Evolutionary conservation across 2,888 invertebrate genomes (phyloP), one percentile per base, ranked within the genome.

Genomic region (Caenorhabditis sp.): DNA sequence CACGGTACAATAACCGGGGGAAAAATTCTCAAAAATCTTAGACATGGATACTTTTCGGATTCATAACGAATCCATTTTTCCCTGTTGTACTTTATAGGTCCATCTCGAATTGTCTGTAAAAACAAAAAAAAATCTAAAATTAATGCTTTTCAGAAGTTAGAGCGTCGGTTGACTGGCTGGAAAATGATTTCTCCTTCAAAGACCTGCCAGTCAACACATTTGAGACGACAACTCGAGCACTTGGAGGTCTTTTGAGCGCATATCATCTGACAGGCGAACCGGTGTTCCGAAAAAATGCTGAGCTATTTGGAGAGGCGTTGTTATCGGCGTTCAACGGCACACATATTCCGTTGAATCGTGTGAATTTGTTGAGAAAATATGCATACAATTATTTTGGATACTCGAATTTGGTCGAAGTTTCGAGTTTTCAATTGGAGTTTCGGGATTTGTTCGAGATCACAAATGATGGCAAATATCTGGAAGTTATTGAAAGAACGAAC

Each of bases 371-470:
- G 19, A 60, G 24, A 4, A 57, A 53, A 23, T 23, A 57, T 1
- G 63, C 60, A 1, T 70, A 55, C 67, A 81, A 77, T 53, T 92
- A 91, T 27, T 0, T 95, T 95, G 87, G 93, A 95, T 0, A 97
- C 97, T 88, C 95, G 95, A 87, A 94, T 95, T 67, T 95, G 97
- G 95, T 97, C 3, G 99, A 99, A 90, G 95, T 97, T 1, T 93
- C 95, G 1, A 96, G 97, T 0, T 92, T 99, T 63, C 97, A 99
- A 88, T 89, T 99, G 64, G 99, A 99, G 90, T 97, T 99, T 88
- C 91, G 95, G 62, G 96, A 97, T 89, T 91, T 99, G 3, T 93
- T 94, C 73, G 90, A 94, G 58, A 91, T 92, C 36, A 93, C 93
- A 4, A 92, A 93, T 6, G 92, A 94, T 85, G 91, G 92, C 0